Evolutionary conservation across 2,797 vertebrate species (phyloP), one percentile per base, ranked within the genome.

Genomic region (Alectoris magna): DNA sequence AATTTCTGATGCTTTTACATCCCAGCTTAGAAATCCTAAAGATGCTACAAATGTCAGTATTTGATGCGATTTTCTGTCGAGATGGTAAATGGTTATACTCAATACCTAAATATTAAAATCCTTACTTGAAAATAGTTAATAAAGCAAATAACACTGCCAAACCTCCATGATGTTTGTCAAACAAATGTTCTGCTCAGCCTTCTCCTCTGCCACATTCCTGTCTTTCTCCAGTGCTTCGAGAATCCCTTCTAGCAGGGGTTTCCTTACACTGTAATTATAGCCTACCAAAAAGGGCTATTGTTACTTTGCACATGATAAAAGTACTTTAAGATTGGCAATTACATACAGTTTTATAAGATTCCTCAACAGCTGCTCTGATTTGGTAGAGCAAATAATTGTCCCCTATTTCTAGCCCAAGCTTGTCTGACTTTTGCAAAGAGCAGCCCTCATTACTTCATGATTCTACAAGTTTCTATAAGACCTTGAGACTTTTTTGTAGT

Each of bases 301-400:
- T 68, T 92, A 51, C 62, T 70, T 73, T 84, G 44, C 36, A 48
- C 64, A 58, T 44, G 39, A 87, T 29, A 84, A 59, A 95, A 95
- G 36, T 67, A 88, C 84, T 82, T 79, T 84, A 91, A 89, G 39
- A 82, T 56, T 67, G 71, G 64, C 11, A 88, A 67, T 87, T 82
- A 14, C 29, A 34, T 41, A 26, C 7, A 39, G 13, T 76, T 94
- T 90, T 88, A 80, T 89, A 31, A 27, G 31, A 56, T 41, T 67
- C 43, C 31, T 91, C 60, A 78, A 23, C 48, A 86, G 49, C 24
- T 41, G 56, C 21, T 43, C 17, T 43, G 71, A 91, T 84, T 91
- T 93, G 90, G 90, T 68, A 73, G 48, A 82, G 73, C 81, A 95
- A 86, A 48, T 87, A 84, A 88, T 88, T 91, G 85, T 60, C 48